Conservation (phyloP, 1,140 invertebrate genomes). For the Zaprionus inermis region DNA sequence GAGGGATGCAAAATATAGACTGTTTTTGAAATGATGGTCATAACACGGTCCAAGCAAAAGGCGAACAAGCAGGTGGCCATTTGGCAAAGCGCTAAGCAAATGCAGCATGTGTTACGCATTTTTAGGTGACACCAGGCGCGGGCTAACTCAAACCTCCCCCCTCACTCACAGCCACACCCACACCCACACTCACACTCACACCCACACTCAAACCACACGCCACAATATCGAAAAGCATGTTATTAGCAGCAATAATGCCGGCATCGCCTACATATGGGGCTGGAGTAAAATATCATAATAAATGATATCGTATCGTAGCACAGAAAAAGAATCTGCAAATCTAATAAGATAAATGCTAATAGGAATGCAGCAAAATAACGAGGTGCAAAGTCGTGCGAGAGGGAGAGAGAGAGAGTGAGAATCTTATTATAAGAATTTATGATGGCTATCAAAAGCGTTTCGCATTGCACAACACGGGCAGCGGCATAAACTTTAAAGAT, state of each 20-base stretch:
- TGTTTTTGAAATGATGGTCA: constrained; percentile 71
- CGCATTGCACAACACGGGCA: not conserved
- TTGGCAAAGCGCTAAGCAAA: constrained; percentile 18
- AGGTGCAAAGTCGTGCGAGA: not conserved
- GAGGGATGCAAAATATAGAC: constrained; percentile 51
- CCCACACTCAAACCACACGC: not conserved
- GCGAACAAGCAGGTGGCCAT: constrained; percentile 14
- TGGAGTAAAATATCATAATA: constrained; percentile 7
- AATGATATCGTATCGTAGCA: constrained; percentile 7
- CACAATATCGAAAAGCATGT: constrained; percentile 9
- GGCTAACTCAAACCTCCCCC: too few relatives aligned
- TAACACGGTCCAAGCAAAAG: constrained; percentile 37
- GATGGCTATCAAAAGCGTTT: not conserved
- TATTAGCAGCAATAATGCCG: constrained; percentile 3
- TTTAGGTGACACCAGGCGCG: not conserved
- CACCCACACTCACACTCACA: not conserved
- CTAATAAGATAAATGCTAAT: constrained; percentile 18
- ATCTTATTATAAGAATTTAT: constrained; percentile 1
- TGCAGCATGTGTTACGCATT: constrained; percentile 22
- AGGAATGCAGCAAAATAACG: constrained; percentile 3
- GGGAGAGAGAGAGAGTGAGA: not conserved
- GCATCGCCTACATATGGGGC: too few relatives aligned
- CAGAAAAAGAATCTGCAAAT: not conserved
- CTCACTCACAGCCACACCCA: not conserved
- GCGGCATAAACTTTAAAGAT: not conserved